phyloP scores from a whole-genome alignment of 2,113 vertebrate genomes.

The Zingel zingel region DNA sequence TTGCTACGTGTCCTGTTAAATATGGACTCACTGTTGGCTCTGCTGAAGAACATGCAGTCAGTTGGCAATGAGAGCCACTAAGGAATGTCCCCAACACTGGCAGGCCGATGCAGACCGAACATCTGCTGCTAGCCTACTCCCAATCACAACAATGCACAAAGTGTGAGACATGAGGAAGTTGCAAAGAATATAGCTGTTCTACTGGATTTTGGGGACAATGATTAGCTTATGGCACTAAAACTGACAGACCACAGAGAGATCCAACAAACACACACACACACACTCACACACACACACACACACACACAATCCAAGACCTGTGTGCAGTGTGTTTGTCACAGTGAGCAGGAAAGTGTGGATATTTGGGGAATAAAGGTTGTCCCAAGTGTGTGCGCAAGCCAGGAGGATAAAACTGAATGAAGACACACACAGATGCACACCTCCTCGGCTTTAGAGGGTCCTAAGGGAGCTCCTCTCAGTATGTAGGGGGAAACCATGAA shows the following conservation, averaged over 20 bases:
- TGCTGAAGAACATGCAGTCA: constrained; percentile 29
- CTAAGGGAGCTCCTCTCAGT: constrained; percentile 68
- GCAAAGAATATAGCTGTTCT: constrained; percentile 6
- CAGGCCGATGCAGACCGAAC: constrained; percentile 42
- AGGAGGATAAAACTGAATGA: constrained; percentile 24
- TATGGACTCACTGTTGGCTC: constrained; percentile 31
- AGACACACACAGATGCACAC: constrained; percentile 50
- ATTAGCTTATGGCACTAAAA: constrained; percentile 40
- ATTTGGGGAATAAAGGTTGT: constrained; percentile 31
- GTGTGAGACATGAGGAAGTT: constrained; percentile 25
- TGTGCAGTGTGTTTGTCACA: constrained; percentile 18
- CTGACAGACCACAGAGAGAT: constrained; percentile 11
- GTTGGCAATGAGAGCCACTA: constrained; percentile 30
- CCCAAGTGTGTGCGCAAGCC: constrained; percentile 30
- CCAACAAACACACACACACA: neutral
- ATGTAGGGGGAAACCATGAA: constrained; percentile 72
- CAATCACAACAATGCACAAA: constrained; percentile 41
- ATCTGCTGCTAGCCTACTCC: constrained; percentile 51
- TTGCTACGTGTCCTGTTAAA: constrained; percentile 40
- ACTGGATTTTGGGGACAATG: constrained; percentile 20
- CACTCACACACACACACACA: neutral
- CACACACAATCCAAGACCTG: constrained; percentile 1
- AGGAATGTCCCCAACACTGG: constrained; percentile 54
- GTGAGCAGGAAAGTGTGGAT: constrained; percentile 11
- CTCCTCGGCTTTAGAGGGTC: constrained; percentile 66